A percentile compares a stretch with the other conserved stretches of the same genome.
Evolutionary conservation across 2,888 invertebrate species (phyloP).

Genomic region (Tineola bisselliella): DNA sequence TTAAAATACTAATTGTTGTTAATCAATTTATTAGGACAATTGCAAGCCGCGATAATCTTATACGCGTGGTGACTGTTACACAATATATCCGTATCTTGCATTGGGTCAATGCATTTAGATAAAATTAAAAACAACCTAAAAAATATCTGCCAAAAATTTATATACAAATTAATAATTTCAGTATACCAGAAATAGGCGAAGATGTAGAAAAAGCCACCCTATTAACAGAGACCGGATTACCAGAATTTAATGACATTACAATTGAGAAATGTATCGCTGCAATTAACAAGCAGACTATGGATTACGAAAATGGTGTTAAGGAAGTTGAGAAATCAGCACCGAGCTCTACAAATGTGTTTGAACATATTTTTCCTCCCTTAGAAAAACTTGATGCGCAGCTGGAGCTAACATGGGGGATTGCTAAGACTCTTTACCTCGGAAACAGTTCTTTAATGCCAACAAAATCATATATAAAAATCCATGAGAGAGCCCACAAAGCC

Average conservation of each 20-base stretch:
- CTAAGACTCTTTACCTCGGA: constrained; percentile 84
- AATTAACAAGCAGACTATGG: constrained; percentile 82
- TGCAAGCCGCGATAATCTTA: not conserved
- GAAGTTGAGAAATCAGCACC: constrained; percentile 68
- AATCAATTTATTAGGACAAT: not conserved
- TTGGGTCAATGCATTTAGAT: too few species aligned
- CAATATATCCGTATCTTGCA: too few species aligned
- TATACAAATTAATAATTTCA: constrained; percentile 34
- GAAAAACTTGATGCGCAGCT: constrained; percentile 78
- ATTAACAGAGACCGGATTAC: constrained; percentile 76
- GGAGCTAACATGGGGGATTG: constrained; percentile 87
- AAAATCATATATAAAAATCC: constrained; percentile 80
- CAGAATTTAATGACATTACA: constrained; percentile 82
- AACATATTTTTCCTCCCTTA: constrained; percentile 76
- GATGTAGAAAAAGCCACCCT: constrained; percentile 82
- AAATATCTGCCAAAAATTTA: not conserved
- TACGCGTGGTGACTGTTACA: too few species aligned
- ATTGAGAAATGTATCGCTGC: constrained; percentile 87
- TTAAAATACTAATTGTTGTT: too few species aligned
- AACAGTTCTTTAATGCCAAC: constrained; percentile 83
- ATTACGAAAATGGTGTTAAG: constrained; percentile 80
- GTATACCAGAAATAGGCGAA: constrained; percentile 85
- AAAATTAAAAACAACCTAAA: too few species aligned
- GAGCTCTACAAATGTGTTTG: constrained; percentile 70
- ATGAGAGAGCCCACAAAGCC: constrained; percentile 80